phyloP scores from a whole-genome alignment of 2,797 vertebrate genomes.

The Holocentrus rufus region DNA sequence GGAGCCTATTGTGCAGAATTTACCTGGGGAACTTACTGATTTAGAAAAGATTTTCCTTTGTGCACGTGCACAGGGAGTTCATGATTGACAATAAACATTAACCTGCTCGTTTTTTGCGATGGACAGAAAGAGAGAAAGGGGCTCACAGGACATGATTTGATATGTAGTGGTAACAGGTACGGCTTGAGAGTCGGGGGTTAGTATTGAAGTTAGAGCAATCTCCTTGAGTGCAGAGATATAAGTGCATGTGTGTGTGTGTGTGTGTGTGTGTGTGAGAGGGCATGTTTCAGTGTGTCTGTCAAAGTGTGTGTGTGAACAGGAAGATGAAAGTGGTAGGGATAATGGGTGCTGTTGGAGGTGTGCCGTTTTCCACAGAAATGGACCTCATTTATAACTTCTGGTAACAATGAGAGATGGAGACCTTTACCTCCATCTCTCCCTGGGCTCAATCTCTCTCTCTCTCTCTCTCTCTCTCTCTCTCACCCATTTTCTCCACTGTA shows the following conservation, averaged over 20 bases:
- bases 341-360: conserved; percentile 5
- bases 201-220: neutral
- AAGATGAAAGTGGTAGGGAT: conserved; percentile 1
- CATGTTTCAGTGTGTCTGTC: neutral
- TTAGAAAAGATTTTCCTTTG: too few species aligned
- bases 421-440: neutral
- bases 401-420: conserved; percentile 9
- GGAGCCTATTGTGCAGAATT: too few species aligned
- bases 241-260: neutral
- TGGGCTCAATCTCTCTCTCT: neutral
- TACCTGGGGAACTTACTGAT: too few species aligned
- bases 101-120: too few species aligned
- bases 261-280: neutral
- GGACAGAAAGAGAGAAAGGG: too few species aligned
- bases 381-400: conserved; percentile 19
- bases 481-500: neutral
- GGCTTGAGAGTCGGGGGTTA: neutral
- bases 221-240: neutral
- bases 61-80: too few species aligned
- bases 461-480: neutral
- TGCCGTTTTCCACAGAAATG: neutral
- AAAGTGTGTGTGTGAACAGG: neutral
- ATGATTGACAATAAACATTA: too few species aligned
- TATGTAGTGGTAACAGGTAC: neutral
- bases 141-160: neutral